Conservation (phyloP, 2,888 invertebrate species). For the Coelogynopora nodosa region DNA sequence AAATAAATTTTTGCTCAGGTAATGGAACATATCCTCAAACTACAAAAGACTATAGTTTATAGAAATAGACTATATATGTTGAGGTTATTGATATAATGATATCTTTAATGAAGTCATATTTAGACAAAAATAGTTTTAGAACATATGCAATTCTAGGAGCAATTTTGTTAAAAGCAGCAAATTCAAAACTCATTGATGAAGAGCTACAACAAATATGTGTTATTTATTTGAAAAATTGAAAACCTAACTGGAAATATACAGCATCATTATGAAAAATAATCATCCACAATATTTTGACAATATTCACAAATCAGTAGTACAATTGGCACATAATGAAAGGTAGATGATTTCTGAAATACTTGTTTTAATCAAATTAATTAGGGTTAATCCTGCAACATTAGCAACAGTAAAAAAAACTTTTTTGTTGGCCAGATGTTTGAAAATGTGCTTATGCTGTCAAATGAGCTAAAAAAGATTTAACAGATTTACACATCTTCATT, state of each 20-base stretch:
- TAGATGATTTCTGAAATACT: not conserved
- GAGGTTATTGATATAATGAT: not conserved
- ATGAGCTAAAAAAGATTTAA: not conserved
- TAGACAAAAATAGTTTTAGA: not conserved
- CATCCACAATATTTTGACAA: not conserved
- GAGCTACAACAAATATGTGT: not conserved
- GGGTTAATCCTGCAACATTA: not conserved
- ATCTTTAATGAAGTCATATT: not conserved
- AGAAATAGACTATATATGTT: not conserved
- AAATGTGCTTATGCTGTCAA: not conserved
- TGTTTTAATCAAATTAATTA: not conserved
- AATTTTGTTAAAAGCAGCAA: not conserved
- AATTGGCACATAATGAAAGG: not conserved
- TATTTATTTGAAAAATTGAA: not conserved
- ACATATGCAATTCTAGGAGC: not conserved
- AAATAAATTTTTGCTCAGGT: not conserved
- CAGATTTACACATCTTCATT: not conserved
- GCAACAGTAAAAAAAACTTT: not conserved
- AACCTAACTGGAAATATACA: too few species aligned
- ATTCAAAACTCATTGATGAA: not conserved
- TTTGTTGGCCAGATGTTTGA: not conserved
- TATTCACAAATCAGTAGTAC: not conserved
- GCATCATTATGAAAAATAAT: too few species aligned
- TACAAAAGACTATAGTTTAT: not conserved
- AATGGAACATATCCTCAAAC: not conserved